Percentiles rank a stretch among this genome's conserved stretches.
Conservation (phyloP, 2,113 vertebrate genomes). For the Orcinus orca region DNA sequence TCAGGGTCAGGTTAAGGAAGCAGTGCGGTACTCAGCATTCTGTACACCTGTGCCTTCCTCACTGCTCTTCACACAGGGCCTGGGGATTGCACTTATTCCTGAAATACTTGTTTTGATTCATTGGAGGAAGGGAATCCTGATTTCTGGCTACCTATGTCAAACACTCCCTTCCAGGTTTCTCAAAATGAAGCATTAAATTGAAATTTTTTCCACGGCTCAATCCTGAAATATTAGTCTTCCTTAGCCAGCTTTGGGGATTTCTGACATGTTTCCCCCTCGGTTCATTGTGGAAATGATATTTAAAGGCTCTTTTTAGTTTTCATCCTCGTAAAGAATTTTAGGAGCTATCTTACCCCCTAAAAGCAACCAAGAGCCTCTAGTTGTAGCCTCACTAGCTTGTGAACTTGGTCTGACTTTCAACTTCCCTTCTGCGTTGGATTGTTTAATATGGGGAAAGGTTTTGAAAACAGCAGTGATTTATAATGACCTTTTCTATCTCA, state of each 20-base stretch:
- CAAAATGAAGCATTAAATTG: not conserved
- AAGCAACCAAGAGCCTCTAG: not conserved
- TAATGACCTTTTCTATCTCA: not conserved
- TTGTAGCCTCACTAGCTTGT: not conserved
- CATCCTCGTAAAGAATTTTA: not conserved
- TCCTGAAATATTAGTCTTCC: conserved; percentile 18
- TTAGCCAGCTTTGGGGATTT: not conserved
- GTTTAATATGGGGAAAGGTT: not conserved
- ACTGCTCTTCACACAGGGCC: not conserved
- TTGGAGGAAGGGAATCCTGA: not conserved
- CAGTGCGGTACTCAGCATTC: not conserved
- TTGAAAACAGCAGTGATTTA: not conserved
- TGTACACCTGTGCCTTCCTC: not conserved
- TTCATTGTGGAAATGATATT: not conserved
- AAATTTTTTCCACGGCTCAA: not conserved
- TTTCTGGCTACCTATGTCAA: not conserved
- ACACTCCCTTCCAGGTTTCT: not conserved
- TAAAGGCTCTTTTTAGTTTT: not conserved
- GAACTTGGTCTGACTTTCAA: not conserved
- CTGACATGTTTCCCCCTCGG: not conserved
- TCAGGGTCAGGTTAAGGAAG: not conserved
- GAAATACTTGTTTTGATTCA: not conserved
- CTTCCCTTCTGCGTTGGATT: not conserved
- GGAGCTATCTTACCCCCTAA: not conserved
- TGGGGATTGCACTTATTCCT: not conserved